Conservation (phyloP, 2,797 vertebrate species). For the Notolepis coatsorum region DNA sequence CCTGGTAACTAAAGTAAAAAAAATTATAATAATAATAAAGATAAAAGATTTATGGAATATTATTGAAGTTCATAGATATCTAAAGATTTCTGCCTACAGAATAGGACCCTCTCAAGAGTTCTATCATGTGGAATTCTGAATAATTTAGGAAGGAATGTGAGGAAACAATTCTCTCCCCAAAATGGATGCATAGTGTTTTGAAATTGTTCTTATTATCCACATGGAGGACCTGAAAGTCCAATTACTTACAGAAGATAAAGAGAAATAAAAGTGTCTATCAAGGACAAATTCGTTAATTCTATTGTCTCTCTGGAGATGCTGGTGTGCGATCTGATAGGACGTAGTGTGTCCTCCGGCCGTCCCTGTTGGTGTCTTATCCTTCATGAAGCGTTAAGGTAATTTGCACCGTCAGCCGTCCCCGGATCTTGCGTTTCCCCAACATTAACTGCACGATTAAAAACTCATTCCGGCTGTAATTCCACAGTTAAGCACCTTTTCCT, state of each 20-base stretch:
- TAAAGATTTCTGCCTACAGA: too few species aligned
- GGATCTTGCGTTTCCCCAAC: conserved; percentile 77
- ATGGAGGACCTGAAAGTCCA: conserved; percentile 24
- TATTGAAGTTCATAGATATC: too few species aligned
- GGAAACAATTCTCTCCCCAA: too few species aligned
- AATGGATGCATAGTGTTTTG: too few species aligned
- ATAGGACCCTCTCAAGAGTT: too few species aligned
- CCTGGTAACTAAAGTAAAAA: too few species aligned
- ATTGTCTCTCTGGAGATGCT: conserved; percentile 50
- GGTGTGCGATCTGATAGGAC: conserved; percentile 48
- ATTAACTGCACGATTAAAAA: conserved; percentile 84
- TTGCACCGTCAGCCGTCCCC: conserved; percentile 70
- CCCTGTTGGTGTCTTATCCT: conserved; percentile 66
- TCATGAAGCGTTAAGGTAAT: conserved; percentile 70
- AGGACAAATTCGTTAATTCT: conserved; percentile 45
- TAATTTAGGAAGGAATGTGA: too few species aligned
- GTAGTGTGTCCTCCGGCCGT: conserved; percentile 60
- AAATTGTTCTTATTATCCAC: conserved; percentile 9
- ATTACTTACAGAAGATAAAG: too few species aligned
- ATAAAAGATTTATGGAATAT: too few species aligned
- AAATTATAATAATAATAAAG: too few species aligned
- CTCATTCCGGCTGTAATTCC: conserved; percentile 80
- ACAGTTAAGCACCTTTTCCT: conserved; percentile 81
- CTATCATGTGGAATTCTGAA: too few species aligned
- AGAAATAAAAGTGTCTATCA: conserved; percentile 51